Evolutionary conservation across 2,888 invertebrate species (phyloP), one percentile per base, ranked within the genome.

Genomic region (Ypsolopha sequella): DNA sequence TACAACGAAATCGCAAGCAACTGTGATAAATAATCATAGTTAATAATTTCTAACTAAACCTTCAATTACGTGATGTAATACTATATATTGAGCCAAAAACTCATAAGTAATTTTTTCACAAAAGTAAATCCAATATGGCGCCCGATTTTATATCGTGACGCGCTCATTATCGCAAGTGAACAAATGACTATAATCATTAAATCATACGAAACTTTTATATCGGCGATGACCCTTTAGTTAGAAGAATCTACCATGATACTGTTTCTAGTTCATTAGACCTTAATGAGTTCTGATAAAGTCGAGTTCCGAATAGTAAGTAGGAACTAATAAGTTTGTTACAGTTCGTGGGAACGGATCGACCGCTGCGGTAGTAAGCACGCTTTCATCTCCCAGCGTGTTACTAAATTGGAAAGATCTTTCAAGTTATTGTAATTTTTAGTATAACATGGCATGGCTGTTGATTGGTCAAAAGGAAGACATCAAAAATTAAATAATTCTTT

Each of bases 91-190:
- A 3, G 24, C 24, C 24, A 24, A 24, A 24, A 24, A 24, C 24
- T 24, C 24, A 24, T 24, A 24, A 24, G 24, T 24, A 24, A 24
- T 24, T 24, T 24, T 24, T 24, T 24, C 24, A 24, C 24, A 24
- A 24, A 24, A 24, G 4, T 24, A 24, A 24, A 24, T 24, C 24
- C 24, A 24, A 24, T 24, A 24, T 24, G 14, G 43, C 43, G 43
- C 43, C 14, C 13, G 24, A 43, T 24, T 24, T 3, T 36, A 51
- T 53, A 50, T 54, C 62, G 61, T 63, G 62, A 57, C 51, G 45
- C 41, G 47, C 45, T 61, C 60, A 61, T 63, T 62, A 62, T 52
- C 60, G 53, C 10, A n/a, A 11, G 41, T 41, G 41, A 49, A 41
- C 39, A 33, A 49, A 49, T 49, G 49, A 49, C 49, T 39, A 41